Base-by-base conservation (phyloP, 2,113 vertebrate genomes). In the Erinaceus europaeus region DNA sequence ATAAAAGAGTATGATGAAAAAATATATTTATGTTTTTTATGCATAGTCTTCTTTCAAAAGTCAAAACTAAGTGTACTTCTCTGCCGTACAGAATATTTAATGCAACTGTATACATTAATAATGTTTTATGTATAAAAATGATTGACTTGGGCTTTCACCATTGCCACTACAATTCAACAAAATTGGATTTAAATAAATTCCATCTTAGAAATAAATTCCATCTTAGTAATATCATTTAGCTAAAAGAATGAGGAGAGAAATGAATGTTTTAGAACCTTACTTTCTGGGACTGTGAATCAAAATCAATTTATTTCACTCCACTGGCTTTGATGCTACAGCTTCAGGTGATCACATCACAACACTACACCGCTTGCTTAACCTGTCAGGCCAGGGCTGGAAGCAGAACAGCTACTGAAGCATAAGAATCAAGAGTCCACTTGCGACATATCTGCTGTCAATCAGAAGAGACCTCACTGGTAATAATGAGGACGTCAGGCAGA, bases 241-340 rank as follows among this genome's bases (percentile, higher is more conserved):
- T 20, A 55, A 90, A 38, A 69, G 59, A 34, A 7, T 82, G 20
- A 42, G 29, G 68, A 61, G 83, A 67, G 38, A 84, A 91, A 80
- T 10, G 9, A n/a, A 36, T 79, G 11, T 79, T 85, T 40, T 42
- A 15, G 61, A 48, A 52, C 14, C 4, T 85, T 38, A 17, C 65
- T 74, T 85, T 78, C 64, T 79, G 78, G 48, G 73, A 23, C 12
- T 88, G 57, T 50, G 90, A 84, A 79, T 90, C 84, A 78, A 93
- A 90, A 85, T 48, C 77, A 52, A 10, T 46, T 57, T 83, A 50
- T 17, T 90, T 73, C 67, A 81, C 55, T 20, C 44, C 78, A 67
- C 8, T 34, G 55, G 82, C 71, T 34, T 11, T 67, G 44, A 68
- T 77, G 57, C 61, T 90, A 59, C 38, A 42, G 68, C 72, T 68